These are phyloP conservation scores for Caprella mutica DNA, from an alignment of 2,888 invertebrate species.

Conservation along the genomic window DNA sequence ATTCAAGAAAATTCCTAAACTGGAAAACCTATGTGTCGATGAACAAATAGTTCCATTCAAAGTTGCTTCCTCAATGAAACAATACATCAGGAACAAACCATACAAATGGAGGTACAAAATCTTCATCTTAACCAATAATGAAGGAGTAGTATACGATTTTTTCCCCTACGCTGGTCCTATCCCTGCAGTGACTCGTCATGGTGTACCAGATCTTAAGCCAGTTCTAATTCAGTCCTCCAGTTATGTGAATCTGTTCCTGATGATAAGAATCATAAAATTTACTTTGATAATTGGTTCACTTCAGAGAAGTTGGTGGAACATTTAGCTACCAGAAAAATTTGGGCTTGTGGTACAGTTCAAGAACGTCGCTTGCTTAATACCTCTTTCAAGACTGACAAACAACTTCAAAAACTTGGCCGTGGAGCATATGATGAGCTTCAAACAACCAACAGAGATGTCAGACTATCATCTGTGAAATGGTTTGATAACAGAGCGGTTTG, in stretches of 20 bases:
- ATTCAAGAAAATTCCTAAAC: constrained; percentile 2
- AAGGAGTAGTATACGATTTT: constrained; percentile 2
- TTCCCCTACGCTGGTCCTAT: constrained; percentile 2
- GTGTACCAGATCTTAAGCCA: constrained; percentile 12
- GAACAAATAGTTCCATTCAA: constrained; percentile 14
- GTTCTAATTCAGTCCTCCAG: constrained; percentile 8
- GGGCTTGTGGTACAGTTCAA: constrained; percentile 14
- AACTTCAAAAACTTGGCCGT: too few species aligned
- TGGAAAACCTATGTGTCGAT: constrained; percentile 7
- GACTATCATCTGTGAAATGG: constrained; percentile 18
- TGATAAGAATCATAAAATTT: constrained; percentile 16
- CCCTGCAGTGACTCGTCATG: background rate
- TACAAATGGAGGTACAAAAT: background rate
- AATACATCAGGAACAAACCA: constrained; percentile 8
- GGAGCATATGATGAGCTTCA: constrained; percentile 11
- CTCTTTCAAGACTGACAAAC: constrained; percentile 14
- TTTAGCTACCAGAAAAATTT: constrained; percentile 14
- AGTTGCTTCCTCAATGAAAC: background rate
- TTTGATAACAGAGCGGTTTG: constrained; percentile 12
- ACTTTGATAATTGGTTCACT: constrained; percentile 21
- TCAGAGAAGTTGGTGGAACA: background rate
- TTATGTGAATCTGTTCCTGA: constrained; percentile 13
- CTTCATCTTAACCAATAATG: background rate
- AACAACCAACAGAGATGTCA: background rate
- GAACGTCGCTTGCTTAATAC: background rate